Evolutionary conservation across 2,113 vertebrate genomes (phyloP).

Genomic region (Microcebus tavaratra): DNA sequence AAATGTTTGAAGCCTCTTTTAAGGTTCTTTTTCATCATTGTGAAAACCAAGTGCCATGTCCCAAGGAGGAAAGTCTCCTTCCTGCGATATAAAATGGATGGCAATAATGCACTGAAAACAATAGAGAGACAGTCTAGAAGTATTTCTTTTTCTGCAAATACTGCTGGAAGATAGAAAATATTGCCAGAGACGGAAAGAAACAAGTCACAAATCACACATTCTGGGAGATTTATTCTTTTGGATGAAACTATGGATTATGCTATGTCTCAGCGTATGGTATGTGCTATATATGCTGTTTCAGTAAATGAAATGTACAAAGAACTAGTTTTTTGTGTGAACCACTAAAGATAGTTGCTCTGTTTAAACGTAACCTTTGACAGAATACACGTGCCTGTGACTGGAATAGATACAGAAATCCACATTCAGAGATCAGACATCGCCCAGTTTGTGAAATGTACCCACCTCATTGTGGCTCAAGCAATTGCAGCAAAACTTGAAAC

Average conservation of each 20-base stretch:
- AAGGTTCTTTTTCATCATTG: neutral
- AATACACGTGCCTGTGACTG: neutral
- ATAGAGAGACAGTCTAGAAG: neutral
- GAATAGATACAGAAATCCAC: neutral
- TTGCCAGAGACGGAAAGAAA: neutral
- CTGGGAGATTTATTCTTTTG: neutral
- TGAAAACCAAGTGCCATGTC: neutral
- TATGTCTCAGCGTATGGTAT: neutral
- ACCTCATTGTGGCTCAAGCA: neutral
- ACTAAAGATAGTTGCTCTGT: neutral
- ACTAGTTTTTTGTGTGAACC: neutral
- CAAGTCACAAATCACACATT: neutral
- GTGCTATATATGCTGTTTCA: neutral
- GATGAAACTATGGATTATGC: neutral
- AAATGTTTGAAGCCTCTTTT: conserved; percentile 8
- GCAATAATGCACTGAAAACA: neutral
- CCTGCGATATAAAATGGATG: neutral
- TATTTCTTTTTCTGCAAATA: neutral
- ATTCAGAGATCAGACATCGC: neutral
- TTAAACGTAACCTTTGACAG: neutral
- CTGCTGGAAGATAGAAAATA: neutral
- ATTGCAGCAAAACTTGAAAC: neutral
- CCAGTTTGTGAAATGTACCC: neutral
- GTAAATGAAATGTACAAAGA: neutral
- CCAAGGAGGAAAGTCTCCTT: neutral